Percentiles rank a stretch among this genome's conserved stretches.
Evolutionary conservation across 2,113 vertebrate species (phyloP).

Genomic region (Procavia capensis): DNA sequence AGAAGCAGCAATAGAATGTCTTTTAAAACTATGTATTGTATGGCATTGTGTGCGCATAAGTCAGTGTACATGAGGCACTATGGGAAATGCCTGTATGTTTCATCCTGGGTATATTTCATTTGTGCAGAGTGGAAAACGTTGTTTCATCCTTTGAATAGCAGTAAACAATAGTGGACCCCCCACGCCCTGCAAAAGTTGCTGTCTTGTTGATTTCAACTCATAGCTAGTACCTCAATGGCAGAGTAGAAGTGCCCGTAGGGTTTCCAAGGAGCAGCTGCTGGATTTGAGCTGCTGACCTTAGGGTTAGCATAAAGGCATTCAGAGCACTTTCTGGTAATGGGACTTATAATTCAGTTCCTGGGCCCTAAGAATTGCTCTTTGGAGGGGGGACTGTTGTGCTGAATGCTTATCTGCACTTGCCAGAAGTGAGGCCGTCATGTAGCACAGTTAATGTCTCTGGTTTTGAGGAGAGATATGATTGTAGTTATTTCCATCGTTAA

Average conservation of each 20-base stretch:
- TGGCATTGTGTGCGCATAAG: accelerated
- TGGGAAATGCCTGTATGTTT: background rate
- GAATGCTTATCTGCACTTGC: background rate
- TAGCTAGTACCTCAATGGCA: too few species aligned
- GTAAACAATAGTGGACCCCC: background rate
- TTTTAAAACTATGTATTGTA: background rate
- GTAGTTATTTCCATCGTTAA: background rate
- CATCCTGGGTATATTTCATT: background rate
- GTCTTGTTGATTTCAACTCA: too few species aligned
- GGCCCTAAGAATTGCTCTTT: background rate
- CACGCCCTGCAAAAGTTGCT: too few species aligned
- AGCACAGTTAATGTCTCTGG: background rate
- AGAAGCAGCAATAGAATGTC: background rate
- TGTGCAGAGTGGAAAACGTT: background rate
- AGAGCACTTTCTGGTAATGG: constrained; percentile 19
- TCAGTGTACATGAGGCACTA: background rate
- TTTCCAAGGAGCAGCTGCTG: too few species aligned
- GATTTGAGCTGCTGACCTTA: too few species aligned
- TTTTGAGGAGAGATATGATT: background rate
- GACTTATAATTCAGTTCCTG: background rate
- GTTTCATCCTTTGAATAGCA: background rate
- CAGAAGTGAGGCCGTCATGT: constrained; percentile 32
- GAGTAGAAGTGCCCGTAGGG: too few species aligned
- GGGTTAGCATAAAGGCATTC: background rate
- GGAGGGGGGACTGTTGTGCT: background rate